Conservation (phyloP, 2,888 invertebrate species). For the Tupiocoris notatus region DNA sequence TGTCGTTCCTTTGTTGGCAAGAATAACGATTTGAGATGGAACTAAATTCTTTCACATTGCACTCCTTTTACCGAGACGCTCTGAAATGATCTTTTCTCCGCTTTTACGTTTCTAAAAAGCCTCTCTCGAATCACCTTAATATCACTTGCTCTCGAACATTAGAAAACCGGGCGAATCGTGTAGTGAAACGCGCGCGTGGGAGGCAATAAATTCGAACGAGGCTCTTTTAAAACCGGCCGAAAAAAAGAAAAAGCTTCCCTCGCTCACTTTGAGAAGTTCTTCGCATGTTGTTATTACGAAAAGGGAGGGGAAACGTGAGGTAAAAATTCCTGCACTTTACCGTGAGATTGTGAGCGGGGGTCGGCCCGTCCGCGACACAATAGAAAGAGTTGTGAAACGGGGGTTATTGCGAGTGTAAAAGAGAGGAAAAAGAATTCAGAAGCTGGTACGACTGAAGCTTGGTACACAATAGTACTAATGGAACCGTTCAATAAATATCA, state of each 20-base stretch:
- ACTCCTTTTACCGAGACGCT: too few relatives aligned
- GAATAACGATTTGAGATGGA: too few relatives aligned
- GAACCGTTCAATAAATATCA: constrained; percentile 44
- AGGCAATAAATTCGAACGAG: constrained; percentile 39
- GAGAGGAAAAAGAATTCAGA: neutral
- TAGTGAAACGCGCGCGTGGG: neutral
- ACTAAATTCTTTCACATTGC: too few relatives aligned
- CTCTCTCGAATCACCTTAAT: neutral
- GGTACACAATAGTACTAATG: constrained; percentile 40
- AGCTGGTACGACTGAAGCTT: neutral
- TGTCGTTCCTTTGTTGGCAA: too few relatives aligned
- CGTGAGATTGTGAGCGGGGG: neutral
- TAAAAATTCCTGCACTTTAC: constrained; percentile 21
- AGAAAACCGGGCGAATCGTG: neutral
- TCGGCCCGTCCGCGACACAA: constrained; percentile 1
- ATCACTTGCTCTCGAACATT: neutral
- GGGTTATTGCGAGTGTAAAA: neutral
- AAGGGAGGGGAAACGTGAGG: constrained; percentile 13
- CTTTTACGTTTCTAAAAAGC: neutral
- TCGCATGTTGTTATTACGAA: constrained; percentile 36
- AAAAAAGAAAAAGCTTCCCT: constrained; percentile 4
- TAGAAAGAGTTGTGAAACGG: constrained; percentile 42
- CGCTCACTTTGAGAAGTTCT: neutral
- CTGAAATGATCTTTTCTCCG: neutral
- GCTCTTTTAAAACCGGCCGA: constrained; percentile 5